Evolutionary conservation across 2,888 invertebrate genomes (phyloP).

Genomic region (Acronicta leporina): DNA sequence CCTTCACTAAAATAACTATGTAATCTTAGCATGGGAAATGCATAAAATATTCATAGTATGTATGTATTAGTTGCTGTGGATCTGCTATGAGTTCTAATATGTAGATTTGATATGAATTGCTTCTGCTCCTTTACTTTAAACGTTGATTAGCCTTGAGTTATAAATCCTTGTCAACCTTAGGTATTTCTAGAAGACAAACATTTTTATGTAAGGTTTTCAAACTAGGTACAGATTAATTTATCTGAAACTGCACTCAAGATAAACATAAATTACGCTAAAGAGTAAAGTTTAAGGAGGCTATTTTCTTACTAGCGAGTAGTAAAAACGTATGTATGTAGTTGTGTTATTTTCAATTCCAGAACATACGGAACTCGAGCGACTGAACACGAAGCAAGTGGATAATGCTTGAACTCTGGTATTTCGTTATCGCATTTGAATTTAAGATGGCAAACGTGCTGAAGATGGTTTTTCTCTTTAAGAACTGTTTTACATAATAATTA

Average conservation of each 20-base stretch:
- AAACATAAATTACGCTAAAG: neutral
- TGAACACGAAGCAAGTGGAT: constrained; percentile 15
- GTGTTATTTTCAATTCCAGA: constrained; percentile 17
- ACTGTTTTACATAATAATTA: constrained; percentile 8
- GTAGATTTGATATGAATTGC: too few relatives aligned
- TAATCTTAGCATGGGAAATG: too few relatives aligned
- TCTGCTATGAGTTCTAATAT: too few relatives aligned
- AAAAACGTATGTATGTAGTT: constrained; percentile 10
- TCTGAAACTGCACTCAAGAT: neutral
- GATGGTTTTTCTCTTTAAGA: constrained; percentile 1
- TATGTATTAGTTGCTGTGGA: too few relatives aligned
- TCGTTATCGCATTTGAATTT: constrained; percentile 37
- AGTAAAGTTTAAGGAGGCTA: neutral
- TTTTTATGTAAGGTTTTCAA: too few relatives aligned
- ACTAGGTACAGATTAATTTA: neutral
- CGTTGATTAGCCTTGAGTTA: too few relatives aligned
- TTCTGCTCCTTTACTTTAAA: too few relatives aligned
- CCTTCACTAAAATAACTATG: too few relatives aligned
- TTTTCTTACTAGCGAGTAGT: neutral
- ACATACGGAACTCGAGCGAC: constrained; percentile 6
- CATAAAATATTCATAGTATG: too few relatives aligned
- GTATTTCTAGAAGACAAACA: too few relatives aligned
- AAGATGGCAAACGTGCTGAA: constrained; percentile 10
- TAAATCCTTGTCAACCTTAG: too few relatives aligned
- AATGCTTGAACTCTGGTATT: constrained; percentile 23